phyloP scores from a whole-genome alignment of 2,113 vertebrate genomes.

The Casuarius casuarius region DNA sequence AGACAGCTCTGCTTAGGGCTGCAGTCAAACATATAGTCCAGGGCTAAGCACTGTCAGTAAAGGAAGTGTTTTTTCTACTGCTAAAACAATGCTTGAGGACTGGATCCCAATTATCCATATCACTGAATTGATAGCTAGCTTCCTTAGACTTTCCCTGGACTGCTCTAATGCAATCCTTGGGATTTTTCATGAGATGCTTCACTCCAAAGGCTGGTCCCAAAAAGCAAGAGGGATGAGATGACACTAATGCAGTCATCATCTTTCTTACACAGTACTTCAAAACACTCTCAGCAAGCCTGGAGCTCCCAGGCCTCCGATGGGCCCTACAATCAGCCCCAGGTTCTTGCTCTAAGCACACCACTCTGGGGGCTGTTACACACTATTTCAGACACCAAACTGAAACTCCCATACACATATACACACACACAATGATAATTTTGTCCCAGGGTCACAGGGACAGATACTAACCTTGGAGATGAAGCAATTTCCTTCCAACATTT shows the following conservation, averaged over 20 bases:
- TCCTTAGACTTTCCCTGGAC: background rate
- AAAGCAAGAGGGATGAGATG: background rate
- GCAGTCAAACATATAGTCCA: background rate
- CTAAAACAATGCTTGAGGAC: background rate
- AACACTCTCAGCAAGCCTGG: background rate
- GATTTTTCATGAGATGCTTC: background rate
- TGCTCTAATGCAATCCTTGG: background rate
- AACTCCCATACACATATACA: background rate
- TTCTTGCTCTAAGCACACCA: background rate
- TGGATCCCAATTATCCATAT: background rate
- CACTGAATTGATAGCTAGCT: background rate
- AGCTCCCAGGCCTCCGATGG: background rate
- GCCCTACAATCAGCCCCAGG: background rate
- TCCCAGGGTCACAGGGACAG: background rate
- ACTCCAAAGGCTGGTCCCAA: background rate
- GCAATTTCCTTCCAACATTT: background rate
- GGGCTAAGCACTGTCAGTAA: background rate
- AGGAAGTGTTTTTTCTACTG: background rate
- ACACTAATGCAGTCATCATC: background rate
- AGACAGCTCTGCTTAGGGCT: background rate
- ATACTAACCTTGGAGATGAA: background rate
- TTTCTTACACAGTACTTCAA: background rate
- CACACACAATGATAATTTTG: background rate
- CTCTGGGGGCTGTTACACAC: accelerated
- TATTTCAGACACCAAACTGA: background rate